A percentile compares a stretch with the other conserved stretches of the same genome.
Evolutionary conservation across 2,113 vertebrate species (phyloP).

Genomic region (Electrona antarctica): DNA sequence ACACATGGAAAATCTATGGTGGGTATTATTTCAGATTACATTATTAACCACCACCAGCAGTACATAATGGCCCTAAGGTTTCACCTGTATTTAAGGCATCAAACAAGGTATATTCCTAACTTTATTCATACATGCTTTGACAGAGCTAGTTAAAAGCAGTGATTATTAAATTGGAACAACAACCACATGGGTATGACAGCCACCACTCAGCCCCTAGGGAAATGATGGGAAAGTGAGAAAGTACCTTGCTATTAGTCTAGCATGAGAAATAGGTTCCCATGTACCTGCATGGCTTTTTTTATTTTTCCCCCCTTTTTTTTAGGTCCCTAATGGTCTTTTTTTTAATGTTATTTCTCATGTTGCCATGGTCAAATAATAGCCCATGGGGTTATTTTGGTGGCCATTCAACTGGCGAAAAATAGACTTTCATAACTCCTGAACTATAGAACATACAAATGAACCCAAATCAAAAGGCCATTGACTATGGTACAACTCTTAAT

Average conservation of each 20-base stretch:
- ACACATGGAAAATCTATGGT: background rate
- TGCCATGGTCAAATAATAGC: slow-evolving; percentile 46
- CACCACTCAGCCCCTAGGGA: slow-evolving; percentile 11
- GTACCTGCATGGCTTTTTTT: background rate
- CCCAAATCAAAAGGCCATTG: background rate
- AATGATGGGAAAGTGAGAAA: slow-evolving; percentile 15
- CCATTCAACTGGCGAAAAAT: no score
- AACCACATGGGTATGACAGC: slow-evolving; percentile 13
- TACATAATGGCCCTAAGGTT: background rate
- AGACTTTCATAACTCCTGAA: no score
- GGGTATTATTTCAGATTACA: slow-evolving; percentile 9
- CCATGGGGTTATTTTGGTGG: no score
- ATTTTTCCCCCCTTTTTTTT: slow-evolving; percentile 22
- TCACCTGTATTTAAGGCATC: background rate
- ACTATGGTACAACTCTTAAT: background rate
- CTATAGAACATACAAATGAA: no score
- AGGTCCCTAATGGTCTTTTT: slow-evolving; percentile 23
- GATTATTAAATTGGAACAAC: slow-evolving; percentile 16
- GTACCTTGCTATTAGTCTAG: no score
- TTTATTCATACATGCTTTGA: background rate
- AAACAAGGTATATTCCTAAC: background rate
- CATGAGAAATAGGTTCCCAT: no score
- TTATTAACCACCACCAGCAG: background rate
- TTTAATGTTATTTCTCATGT: slow-evolving; percentile 34
- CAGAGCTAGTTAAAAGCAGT: background rate